phyloP scores from a whole-genome alignment of 2,888 invertebrate genomes.

The Ectemnius lituratus region DNA sequence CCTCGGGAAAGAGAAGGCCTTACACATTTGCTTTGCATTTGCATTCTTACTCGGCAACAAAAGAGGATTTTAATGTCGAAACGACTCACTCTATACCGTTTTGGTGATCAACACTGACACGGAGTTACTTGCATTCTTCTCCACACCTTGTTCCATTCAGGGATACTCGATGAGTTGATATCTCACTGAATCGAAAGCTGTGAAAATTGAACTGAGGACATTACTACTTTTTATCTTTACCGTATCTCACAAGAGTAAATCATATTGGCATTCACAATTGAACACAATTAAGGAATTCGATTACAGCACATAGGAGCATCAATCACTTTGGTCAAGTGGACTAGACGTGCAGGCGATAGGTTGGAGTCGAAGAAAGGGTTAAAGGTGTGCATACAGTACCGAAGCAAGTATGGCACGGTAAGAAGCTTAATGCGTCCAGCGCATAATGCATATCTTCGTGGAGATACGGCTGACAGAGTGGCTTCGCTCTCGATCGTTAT shows the following conservation, averaged over 20 bases:
- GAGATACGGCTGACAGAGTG: conserved; percentile 36
- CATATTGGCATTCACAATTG: too few species aligned
- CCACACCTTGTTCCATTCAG: conserved; percentile 1
- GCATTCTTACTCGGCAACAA: conserved; percentile 31
- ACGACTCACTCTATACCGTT: conserved; percentile 19
- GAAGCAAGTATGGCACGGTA: conserved; percentile 14
- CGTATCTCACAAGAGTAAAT: too few species aligned
- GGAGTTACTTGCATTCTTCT: conserved; percentile 25
- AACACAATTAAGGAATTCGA: too few species aligned
- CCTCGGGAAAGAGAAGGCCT: conserved; percentile 32
- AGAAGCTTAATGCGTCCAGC: conserved; percentile 49
- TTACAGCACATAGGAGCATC: too few species aligned
- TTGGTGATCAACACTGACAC: conserved; percentile 27
- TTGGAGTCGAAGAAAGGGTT: too few species aligned
- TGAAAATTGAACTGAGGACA: too few species aligned
- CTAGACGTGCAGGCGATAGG: too few species aligned
- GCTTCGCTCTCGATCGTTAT: conserved; percentile 23
- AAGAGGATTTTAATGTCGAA: conserved; percentile 45
- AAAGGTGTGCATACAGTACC: neutral
- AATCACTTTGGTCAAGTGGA: too few species aligned
- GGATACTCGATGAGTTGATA: neutral
- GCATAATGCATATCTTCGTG: conserved; percentile 45
- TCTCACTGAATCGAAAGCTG: too few species aligned
- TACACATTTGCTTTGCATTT: conserved; percentile 38
- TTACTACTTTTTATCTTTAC: too few species aligned